These are phyloP conservation scores for Anomalospiza imberbis DNA, from an alignment of 2,797 vertebrate species.

Conservation along the genomic window DNA sequence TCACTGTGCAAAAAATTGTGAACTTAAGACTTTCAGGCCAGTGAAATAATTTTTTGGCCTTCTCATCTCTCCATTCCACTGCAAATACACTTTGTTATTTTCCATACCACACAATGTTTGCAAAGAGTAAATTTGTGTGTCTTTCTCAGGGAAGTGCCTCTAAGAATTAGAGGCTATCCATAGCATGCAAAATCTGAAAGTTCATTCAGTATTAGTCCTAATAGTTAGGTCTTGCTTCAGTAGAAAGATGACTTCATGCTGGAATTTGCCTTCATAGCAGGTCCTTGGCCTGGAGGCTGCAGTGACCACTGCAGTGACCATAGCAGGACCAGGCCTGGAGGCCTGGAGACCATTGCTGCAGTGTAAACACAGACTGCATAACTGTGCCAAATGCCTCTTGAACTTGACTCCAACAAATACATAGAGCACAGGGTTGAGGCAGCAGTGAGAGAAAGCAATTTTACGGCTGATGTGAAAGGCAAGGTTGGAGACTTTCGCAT, in stretches of 20 bases:
- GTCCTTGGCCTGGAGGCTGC: not conserved
- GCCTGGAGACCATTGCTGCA: not conserved
- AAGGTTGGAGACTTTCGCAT: slow-evolving; percentile 43
- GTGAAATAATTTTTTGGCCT: not conserved
- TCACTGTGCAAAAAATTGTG: not conserved
- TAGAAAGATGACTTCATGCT: slow-evolving; percentile 68
- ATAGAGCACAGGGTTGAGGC: slow-evolving; percentile 91
- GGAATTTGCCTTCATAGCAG: not conserved
- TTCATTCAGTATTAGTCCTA: not conserved
- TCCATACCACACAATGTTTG: not conserved
- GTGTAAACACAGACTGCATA: not conserved
- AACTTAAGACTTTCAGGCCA: not conserved
- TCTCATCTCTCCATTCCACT: not conserved
- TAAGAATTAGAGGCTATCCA: not conserved
- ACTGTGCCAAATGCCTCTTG: slow-evolving; percentile 79
- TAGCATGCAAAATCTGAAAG: not conserved
- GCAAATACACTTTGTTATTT: not conserved
- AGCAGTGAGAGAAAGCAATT: slow-evolving; percentile 90
- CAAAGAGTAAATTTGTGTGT: not conserved
- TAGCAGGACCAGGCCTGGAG: no score
- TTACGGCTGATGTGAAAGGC: slow-evolving; percentile 76
- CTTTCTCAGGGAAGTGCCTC: not conserved
- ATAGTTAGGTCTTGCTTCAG: not conserved
- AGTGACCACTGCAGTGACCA: no score
- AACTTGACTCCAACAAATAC: slow-evolving; percentile 92